Evolutionary conservation across 2,888 invertebrate genomes (phyloP), one percentile per base, ranked within the genome.

Genomic region (Sesia bembeciformis): DNA sequence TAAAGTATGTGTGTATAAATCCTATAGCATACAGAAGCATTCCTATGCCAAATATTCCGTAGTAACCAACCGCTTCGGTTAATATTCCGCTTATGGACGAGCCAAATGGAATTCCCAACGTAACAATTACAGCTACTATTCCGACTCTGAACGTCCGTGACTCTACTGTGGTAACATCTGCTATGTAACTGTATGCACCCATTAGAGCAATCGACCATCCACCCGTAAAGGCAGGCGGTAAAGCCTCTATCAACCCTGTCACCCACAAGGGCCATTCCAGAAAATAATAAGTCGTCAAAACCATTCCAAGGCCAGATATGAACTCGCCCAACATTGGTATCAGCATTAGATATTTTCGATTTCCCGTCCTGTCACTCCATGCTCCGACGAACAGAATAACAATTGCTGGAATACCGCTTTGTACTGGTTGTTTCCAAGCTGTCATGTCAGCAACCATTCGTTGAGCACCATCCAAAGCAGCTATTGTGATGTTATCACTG

Each of bases 61-160:
- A 88, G 60, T 83, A 90, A 4, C 90, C 90, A 7, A 86, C 67
- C 41, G 70, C 67, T 66, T 85, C 76, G 42, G 87, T 87, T 53
- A 91, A 68, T 51, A 90, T 70, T 7, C 91, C 91, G 70, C 91
- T 91, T 42, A 91, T 71, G 38, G 88, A 74, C 4, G 83, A 81
- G 5, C 91, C 91, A 38, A 91, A 65, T 8, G 91, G 90, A 41
- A 90, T 65, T 38, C 88, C 87, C 39, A 91, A 63, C 1, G 90
- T 89, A 39, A 86, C 85, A 56, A 91, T 87, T 4, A 91, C 78
- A 53, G 89, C 90, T 7, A 92, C 85, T n/a, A 92, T 67, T 7
- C 93, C 93, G 51, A 93, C 84, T 64, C 93, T 81, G 52, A 93
- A 84, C 1, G 93, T 93, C 40, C 93, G 82, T 60, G 91, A 86